Evolutionary conservation across 2,113 vertebrate genomes (phyloP).

Genomic region (Carassius gibelio): DNA sequence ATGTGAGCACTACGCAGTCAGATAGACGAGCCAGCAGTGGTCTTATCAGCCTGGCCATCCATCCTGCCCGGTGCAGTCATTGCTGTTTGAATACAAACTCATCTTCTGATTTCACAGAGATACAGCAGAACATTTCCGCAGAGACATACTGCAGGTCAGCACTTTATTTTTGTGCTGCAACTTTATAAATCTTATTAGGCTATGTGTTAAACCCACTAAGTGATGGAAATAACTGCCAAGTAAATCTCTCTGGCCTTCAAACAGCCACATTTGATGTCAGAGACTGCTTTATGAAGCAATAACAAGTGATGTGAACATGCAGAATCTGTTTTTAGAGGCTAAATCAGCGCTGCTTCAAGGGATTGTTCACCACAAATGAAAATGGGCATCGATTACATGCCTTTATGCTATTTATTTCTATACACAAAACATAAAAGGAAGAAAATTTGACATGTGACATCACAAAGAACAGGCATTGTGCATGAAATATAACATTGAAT

Average conservation of each 20-base stretch:
- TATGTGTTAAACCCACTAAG: constrained; percentile 8
- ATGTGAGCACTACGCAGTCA: constrained; percentile 28
- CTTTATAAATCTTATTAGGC: constrained; percentile 43
- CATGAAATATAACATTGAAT: neutral
- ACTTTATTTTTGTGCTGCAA: constrained; percentile 32
- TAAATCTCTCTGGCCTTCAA: constrained; percentile 41
- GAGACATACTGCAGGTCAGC: constrained; percentile 26
- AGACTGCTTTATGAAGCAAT: constrained; percentile 32
- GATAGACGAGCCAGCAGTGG: neutral
- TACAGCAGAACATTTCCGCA: constrained; percentile 13
- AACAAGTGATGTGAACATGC: constrained; percentile 28
- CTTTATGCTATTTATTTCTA: neutral
- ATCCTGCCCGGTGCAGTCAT: constrained; percentile 25
- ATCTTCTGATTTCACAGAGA: constrained; percentile 36
- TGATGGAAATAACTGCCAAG: constrained; percentile 35
- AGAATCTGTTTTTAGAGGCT: neutral
- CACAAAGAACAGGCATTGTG: neutral
- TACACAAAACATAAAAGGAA: neutral
- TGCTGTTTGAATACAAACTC: constrained; percentile 30
- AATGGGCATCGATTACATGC: neutral
- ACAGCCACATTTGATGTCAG: constrained; percentile 15
- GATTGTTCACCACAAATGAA: neutral
- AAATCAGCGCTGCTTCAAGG: constrained; percentile 21
- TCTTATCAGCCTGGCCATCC: constrained; percentile 48
- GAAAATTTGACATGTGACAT: neutral